Base-by-base conservation (phyloP, 2,888 invertebrate species). In the Endomychus coccineus region DNA sequence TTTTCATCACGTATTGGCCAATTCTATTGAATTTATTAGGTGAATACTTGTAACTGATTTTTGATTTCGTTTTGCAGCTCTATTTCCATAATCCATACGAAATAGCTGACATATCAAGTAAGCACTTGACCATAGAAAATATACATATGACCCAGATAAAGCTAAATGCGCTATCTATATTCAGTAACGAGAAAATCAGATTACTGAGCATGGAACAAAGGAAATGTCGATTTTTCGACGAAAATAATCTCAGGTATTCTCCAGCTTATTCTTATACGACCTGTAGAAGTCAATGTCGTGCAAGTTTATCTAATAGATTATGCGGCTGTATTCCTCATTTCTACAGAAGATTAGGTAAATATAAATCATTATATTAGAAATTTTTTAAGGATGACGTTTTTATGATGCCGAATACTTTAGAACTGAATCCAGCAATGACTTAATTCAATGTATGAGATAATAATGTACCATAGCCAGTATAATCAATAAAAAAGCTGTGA, bases 321-420 rank as follows among this genome's bases (percentile, higher is more conserved):
- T 86, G 85, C 55, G 71, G 72, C 1, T 86, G 86, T 57, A 67
- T 79, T 21, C 86, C 86, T 0, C 79, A 83, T 58, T 85, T 85
- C 54, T 83, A 83, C 46, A 72, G 80, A 42, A 73, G 68, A 39
- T 69, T 71, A 40, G 73, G 83, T 81, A 59, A 40, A 30, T 15
- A 7, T 7, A 19, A 19, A 19, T 7, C 21, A 19, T 6, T 19
- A 19, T n/a, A 6, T 7, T 7, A 19, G 21, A 9, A 9, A 7
- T 7, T 19, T n/a, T n/a, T 7, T 19, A 7, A 19, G 9, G 6
- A 7, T 19, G 9, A 19, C 21, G 9, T n/a, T 19, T 19, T 6
- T n/a, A n/a, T n/a, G n/a, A n/a, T n/a, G n/a, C n/a, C n/a, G n/a
- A n/a, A n/a, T n/a, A n/a, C n/a, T n/a, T n/a, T n/a, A n/a, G n/a